A percentile compares a stretch with the other conserved stretches of the same genome.
These are phyloP conservation scores for Bucco capensis DNA, from an alignment of 2,113 vertebrate genomes.

Conservation along the genomic window DNA sequence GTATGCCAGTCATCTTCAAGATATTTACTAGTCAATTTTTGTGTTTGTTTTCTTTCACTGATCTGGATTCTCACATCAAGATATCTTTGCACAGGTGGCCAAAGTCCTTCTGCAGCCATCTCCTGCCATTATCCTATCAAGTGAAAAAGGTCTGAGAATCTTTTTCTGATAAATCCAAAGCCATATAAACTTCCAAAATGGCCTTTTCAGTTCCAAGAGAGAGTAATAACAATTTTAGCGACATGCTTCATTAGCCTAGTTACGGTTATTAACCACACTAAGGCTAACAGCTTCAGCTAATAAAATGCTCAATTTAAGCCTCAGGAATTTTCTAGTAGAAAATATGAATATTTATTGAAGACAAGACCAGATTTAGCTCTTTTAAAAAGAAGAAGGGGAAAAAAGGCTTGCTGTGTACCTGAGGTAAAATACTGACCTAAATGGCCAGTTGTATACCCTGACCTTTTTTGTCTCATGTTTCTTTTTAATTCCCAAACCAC, in stretches of 20 bases:
- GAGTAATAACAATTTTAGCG: constrained; percentile 9
- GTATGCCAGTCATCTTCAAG: neutral
- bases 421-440: neutral
- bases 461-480: neutral
- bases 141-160: neutral
- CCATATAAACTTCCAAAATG: neutral
- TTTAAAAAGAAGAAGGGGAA: neutral
- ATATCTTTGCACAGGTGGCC: neutral
- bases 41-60: neutral
- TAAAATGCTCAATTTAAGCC: constrained; percentile 11
- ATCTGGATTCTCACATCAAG: neutral
- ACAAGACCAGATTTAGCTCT: neutral
- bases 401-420: neutral
- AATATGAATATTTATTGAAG: neutral
- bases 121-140: neutral
- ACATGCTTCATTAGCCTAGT: constrained; percentile 6
- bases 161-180: neutral
- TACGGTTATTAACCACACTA: constrained; percentile 1
- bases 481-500: neutral
- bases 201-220: neutral
- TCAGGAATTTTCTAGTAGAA: neutral
- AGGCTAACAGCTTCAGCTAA: constrained; percentile 14
- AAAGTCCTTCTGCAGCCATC: neutral
- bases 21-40: neutral
- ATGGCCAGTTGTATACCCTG: neutral